Evolutionary conservation across 2,113 vertebrate genomes (phyloP), one percentile per base, ranked within the genome.

Genomic region (Lucifuga dentata): DNA sequence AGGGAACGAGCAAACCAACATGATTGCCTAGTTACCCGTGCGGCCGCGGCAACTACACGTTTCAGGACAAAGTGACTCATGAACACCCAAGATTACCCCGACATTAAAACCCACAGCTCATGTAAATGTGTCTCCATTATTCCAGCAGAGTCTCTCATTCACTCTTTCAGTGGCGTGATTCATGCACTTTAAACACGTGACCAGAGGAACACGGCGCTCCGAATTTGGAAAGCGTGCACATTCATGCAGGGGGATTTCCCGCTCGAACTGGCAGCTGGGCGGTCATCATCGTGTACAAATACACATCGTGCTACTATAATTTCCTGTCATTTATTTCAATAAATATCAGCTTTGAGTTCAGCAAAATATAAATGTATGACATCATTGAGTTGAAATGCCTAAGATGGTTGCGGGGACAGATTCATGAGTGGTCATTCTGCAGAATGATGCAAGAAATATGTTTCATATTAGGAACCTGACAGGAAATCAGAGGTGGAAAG

Each of bases 31-130:
- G 76, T 78, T 81, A 68, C 70, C 78, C 53, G 2, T 45, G 73
- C 1, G 84, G 77, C 78, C 45, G 69, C 61, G 11, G 67, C 68
- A 48, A 49, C 78, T 70, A 10, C 78, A 68, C 55, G 81, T 86
- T 85, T 68, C 53, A 74, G 80, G 78, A 56, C 76, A 19, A 45
- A 68, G 60, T 90, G 86, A 90, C 29, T 88, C 88, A 88, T 76
- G 60, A 69, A 72, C 39, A 72, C 66, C 76, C 68, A 50, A 74
- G 61, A 85, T 76, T 78, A 83, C 79, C 79, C 79, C 36, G 62
- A 68, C 81, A 83, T 89, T 87, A 83, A 68, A 85, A 76, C 68
- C 85, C 73, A 24, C 85, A 76, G 83, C 73, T 76, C 65, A 71
- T 84, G 68, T 80, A 85, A 86, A 89, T 76, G 76, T 39, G 38